Evolutionary conservation across 2,888 invertebrate species (phyloP), one percentile per base, ranked within the genome.

Genomic region (Trachelus stipa): DNA sequence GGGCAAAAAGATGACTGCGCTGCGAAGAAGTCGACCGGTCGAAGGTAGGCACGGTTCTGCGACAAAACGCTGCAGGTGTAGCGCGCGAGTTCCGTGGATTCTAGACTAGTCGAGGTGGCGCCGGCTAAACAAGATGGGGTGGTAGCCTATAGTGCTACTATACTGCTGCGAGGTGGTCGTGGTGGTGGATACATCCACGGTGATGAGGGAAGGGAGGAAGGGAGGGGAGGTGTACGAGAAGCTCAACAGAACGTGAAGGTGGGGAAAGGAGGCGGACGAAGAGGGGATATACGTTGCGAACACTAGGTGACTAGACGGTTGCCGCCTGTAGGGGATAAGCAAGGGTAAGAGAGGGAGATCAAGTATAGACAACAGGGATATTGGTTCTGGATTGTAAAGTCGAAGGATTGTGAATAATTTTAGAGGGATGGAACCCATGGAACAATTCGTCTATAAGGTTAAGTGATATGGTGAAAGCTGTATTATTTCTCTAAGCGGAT

Each of bases 321-420:
- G 23, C 56, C 56, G 56, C 56, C 56, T 56, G 56, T 56, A 23
- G 56, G 77, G 75, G 69, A 73, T 74, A 80, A 77, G 77, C 79
- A 68, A 74, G 68, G 34, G 31, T 33, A 3, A 79, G 75, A 78
- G 77, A 80, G 76, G 37, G 15, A 40, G 6, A 6, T 15, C 15
- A 6, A 40, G 15, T 6, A 15, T 6, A 15, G 40, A 40, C 15
- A 15, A 40, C 6, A 15, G 1, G 4, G 23, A 40, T 40, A 40
- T 40, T 40, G 6, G 6, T 15, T 15, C 23, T 15, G 40, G 9
- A 15, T 56, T 23, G 23, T 23, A 56, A 23, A 23, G 23, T 9
- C 23, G 56, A 56, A 56, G 9, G 23, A 9, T 9, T 56, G 23
- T 23, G 56, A 56, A 56, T 56, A 56, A 56, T 56, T 15, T 56